phyloP scores from a whole-genome alignment of 2,888 invertebrate genomes.

The Euspilapteryx auroguttella region DNA sequence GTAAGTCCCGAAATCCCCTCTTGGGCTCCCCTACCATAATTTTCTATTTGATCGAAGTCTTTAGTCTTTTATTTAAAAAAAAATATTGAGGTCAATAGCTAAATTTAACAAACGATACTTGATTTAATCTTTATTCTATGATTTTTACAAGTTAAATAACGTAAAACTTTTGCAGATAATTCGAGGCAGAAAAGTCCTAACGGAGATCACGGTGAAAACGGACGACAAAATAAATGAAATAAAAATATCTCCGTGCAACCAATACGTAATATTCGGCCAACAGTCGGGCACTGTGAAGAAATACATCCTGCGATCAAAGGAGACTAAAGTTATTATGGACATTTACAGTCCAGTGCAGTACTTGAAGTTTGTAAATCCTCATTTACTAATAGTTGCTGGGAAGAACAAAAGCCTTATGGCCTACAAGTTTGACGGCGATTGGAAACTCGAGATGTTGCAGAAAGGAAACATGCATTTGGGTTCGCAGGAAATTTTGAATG shows the following conservation, averaged over 20 bases:
- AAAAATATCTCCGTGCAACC: slow-evolving; percentile 50
- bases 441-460: slow-evolving; percentile 41
- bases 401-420: slow-evolving; percentile 43
- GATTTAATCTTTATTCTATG: no score
- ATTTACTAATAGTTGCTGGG: slow-evolving; percentile 35
- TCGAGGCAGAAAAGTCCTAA: slow-evolving; percentile 38
- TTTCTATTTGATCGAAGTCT: no score
- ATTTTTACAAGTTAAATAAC: neutral
- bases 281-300: slow-evolving; percentile 39
- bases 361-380: slow-evolving; percentile 29
- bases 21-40: no score
- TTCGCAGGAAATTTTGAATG: slow-evolving; percentile 47
- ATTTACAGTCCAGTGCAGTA: slow-evolving; percentile 39
- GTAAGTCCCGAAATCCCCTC: no score
- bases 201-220: slow-evolving; percentile 35
- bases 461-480: slow-evolving; percentile 34
- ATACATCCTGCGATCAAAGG: slow-evolving; percentile 35
- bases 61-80: no score
- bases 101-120: no score
- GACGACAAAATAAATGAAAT: slow-evolving; percentile 45
- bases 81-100: no score
- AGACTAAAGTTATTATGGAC: slow-evolving; percentile 28
- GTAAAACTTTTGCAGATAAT: slow-evolving; percentile 25
- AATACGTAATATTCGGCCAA: slow-evolving; percentile 48
- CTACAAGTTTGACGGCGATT: slow-evolving; percentile 23